A percentile compares a stretch with the other conserved stretches of the same genome.
These are phyloP conservation scores for Elgaria multicarinata DNA, from an alignment of 2,113 vertebrate genomes.

Conservation along the genomic window DNA sequence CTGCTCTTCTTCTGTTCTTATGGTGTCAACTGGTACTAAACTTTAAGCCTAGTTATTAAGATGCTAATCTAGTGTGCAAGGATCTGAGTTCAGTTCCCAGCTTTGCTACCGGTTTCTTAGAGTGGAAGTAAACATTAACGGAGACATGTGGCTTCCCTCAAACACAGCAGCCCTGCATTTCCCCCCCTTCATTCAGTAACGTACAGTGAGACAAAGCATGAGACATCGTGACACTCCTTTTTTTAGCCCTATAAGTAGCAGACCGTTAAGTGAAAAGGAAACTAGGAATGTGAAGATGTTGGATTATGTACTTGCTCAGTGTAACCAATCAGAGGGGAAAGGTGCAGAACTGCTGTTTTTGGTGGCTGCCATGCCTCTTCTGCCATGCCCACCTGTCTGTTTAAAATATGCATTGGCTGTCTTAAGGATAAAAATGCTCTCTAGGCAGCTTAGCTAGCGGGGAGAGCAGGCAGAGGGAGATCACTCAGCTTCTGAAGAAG, in stretches of 20 bases:
- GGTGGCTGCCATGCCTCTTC: not conserved
- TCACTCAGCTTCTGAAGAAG: not conserved
- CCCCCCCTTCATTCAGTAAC: not conserved
- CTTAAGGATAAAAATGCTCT: not conserved
- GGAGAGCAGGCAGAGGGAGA: not conserved
- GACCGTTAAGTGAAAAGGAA: not conserved
- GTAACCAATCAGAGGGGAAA: no score
- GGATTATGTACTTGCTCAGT: not conserved
- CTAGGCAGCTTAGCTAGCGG: not conserved
- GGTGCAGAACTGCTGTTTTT: not conserved
- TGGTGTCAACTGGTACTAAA: not conserved
- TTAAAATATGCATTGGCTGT: not conserved
- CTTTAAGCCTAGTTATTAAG: not conserved
- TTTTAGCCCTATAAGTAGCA: not conserved
- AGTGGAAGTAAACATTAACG: not conserved
- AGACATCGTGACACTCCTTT: not conserved
- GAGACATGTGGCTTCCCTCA: not conserved
- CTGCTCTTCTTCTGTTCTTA: not conserved
- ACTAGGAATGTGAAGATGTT: not conserved
- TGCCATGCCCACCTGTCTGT: not conserved
- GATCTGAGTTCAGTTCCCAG: not conserved
- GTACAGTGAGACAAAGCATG: not conserved
- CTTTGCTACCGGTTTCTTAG: not conserved
- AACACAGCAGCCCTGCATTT: not conserved
- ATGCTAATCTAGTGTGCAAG: not conserved